Conservation (phyloP, 2,888 invertebrate species). For the Epsilonema sp. region DNA sequence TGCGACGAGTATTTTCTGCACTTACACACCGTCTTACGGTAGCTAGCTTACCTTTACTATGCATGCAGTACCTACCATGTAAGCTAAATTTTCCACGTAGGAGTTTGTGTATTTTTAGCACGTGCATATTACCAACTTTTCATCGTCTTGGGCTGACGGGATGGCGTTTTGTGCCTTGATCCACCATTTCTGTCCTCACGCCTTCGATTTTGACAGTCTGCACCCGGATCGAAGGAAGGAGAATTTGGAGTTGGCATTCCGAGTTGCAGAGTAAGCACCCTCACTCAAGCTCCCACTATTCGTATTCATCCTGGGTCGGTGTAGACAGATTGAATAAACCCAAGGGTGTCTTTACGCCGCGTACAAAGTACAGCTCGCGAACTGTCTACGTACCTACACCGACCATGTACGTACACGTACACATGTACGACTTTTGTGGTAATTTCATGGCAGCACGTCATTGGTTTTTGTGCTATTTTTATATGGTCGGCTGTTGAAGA, state of each 20-base stretch:
- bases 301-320: no score
- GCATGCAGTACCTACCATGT: no score
- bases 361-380: no score
- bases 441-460: no score
- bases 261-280: slow-evolving; percentile 75
- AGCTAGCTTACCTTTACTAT: no score
- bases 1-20: not conserved
- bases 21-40: not conserved
- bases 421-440: no score
- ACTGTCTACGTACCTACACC: no score
- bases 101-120: slow-evolving; percentile 25
- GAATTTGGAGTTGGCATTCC: slow-evolving; percentile 94
- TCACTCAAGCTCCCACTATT: slow-evolving; percentile 13
- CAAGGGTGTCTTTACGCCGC: no score
- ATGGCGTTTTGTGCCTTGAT: slow-evolving; percentile 95
- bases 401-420: no score
- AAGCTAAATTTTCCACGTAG: no score
- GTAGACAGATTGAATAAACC: no score
- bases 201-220: slow-evolving; percentile 78
- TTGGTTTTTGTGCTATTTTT: no score
- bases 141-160: slow-evolving; percentile 93
- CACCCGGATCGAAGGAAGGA: slow-evolving; percentile 68
- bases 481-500: not conserved
- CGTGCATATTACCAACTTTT: slow-evolving; percentile 93
- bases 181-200: slow-evolving; percentile 89